phyloP scores from a whole-genome alignment of 2,797 vertebrate genomes.

The Lemur catta region DNA sequence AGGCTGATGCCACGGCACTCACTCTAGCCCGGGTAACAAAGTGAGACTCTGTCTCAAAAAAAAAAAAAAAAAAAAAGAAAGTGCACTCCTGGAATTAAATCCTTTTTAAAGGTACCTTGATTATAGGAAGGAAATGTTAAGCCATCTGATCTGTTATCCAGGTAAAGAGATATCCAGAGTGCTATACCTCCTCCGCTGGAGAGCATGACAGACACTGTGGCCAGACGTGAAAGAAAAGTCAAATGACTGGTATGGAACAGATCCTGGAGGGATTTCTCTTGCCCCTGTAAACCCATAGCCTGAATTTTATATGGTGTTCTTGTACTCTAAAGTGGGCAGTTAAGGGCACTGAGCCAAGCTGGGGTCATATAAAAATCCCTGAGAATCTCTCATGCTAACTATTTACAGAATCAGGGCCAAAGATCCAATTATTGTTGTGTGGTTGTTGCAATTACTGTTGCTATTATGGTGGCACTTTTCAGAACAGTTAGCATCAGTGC shows the following conservation, averaged over 20 bases:
- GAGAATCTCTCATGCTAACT: constrained; percentile 7
- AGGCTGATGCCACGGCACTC: no score
- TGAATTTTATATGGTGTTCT: neutral
- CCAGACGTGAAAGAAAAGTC: neutral
- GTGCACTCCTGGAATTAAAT: neutral
- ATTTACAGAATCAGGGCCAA: constrained; percentile 3
- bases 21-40: no score
- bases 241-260: neutral
- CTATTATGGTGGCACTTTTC: constrained; percentile 45
- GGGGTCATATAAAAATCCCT: neutral
- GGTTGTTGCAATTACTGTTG: constrained; percentile 51
- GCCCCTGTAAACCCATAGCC: neutral
- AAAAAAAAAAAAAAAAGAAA: no score
- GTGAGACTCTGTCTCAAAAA: no score
- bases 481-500: constrained; percentile 32
- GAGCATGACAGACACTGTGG: neutral
- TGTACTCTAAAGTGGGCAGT: neutral
- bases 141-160: neutral
- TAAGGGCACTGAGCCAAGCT: neutral
- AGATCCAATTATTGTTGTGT: constrained; percentile 41
- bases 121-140: neutral
- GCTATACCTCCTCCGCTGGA: neutral
- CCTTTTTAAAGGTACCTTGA: neutral
- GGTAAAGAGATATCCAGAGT: neutral
- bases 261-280: neutral